Percentiles rank a stretch among this genome's conserved stretches.
These are phyloP conservation scores for Percopsis transmontana DNA, from an alignment of 2,113 vertebrate species.

Conservation along the genomic window DNA sequence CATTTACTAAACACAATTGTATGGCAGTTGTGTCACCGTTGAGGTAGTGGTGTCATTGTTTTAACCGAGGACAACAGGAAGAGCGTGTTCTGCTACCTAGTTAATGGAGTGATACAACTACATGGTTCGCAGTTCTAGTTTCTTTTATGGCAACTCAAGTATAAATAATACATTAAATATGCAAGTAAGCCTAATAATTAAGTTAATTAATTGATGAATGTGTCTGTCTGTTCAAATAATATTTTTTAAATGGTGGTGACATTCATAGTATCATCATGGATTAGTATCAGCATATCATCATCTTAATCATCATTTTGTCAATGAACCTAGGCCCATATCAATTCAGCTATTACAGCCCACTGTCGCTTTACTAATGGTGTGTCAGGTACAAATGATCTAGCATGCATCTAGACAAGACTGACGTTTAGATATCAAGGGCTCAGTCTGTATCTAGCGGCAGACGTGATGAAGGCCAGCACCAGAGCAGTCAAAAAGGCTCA, in stretches of 20 bases:
- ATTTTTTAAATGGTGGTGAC: too few species aligned
- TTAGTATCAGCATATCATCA: too few species aligned
- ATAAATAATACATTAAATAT: too few species aligned
- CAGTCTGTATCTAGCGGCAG: slow-evolving; percentile 13
- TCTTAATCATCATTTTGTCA: too few species aligned
- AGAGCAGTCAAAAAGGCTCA: slow-evolving; percentile 37
- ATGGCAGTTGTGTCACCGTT: slow-evolving; percentile 22
- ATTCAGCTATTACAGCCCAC: too few species aligned
- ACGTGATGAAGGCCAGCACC: slow-evolving; percentile 24
- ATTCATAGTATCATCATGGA: too few species aligned
- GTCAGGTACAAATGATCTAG: too few species aligned
- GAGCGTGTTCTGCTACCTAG: slow-evolving; percentile 12
- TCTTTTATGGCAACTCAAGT: not conserved
- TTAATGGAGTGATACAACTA: not conserved
- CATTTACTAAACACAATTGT: slow-evolving; percentile 32
- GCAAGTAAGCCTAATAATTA: too few species aligned
- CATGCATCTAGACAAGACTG: not conserved
- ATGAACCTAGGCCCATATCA: too few species aligned
- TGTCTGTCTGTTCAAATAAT: too few species aligned
- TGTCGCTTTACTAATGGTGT: slow-evolving; percentile 1
- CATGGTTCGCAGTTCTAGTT: not conserved
- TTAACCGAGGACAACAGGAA: slow-evolving; percentile 36
- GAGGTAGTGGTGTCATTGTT: slow-evolving; percentile 1
- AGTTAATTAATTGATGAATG: too few species aligned
- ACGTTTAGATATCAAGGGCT: slow-evolving; percentile 14